Evolutionary conservation across 30 jellyfish, hydroid and myxozoan species (phyloP), one percentile per base, ranked within the genome.

Genomic region (Turritopsis rubra): DNA sequence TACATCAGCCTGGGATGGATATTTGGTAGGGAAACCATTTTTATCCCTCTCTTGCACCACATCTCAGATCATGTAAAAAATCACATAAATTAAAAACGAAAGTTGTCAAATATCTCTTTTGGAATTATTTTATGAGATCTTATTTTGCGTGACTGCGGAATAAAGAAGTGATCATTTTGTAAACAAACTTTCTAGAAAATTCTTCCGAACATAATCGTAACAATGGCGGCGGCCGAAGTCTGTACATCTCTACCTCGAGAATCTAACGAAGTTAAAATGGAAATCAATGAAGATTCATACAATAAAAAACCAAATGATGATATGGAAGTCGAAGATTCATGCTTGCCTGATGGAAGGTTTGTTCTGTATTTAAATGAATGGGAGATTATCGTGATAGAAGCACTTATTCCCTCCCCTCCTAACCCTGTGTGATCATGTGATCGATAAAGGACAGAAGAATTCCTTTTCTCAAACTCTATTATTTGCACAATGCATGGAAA

Each of bases 181-280:
- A 72, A 72, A 72, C 81, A 72, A 52, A 22, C 81, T 1, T 52
- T 72, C 52, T 72, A 72, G 60, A 41, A 41, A 41, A 3, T 41
- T 41, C 60, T 41, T 41, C 60, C 60, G 9, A 13, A 41, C 5
- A 5, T 13, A 3, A 41, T 41, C 13, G 60, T 41, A 41, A 41
- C 60, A 41, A 68, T 68, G 77, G 77, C 77, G 21, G 77, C 77
- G 17, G 77, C 77, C 30, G 77, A 68, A 68, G 77, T 68, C 77
- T 68, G 77, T 68, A 68, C 31, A 23, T 7, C 77, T n/a, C 77
- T 68, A 8, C 77, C 77, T n/a, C 77, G 30, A 27, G 77, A 68
- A 68, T n/a, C 28, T 68, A 41, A 13, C 13, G 60, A 41, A 3
- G 13, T 41, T 5, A 68, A 68, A 68, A 68, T 68, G 77, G 77